Base-by-base conservation (phyloP, 1,140 invertebrate genomes). In the Drosophila insularis region DNA sequence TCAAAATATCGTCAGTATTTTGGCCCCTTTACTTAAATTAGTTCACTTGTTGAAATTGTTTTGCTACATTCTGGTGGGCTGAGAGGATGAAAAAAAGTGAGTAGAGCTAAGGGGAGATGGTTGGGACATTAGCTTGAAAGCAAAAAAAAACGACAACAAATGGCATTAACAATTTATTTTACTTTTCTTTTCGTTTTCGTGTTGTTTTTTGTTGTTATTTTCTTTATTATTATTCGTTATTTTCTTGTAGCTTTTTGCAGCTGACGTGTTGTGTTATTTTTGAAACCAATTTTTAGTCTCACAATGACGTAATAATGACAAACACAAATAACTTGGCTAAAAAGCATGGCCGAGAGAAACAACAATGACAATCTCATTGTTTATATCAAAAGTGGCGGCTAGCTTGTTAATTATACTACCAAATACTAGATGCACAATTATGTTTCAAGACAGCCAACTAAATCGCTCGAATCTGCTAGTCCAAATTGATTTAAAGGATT, bases 201-300 rank as follows among this genome's bases (percentile, higher is more conserved):
- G 32, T 35, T 46, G 19, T 8, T 21, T 50, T 10, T 50, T 50
- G 17, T 50, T 50, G 7, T 50, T 50, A 50, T 50, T 46, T 10
- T 50, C 19, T 8, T 50, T 50, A 8, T 50, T 50, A 50, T 50
- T 46, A 46, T 46, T 35, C 32, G 32, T 35, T 35, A 35, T 35
- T 35, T 37, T 37, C 35, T 37, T 37, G 10, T 37, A 37, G 35
- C 35, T 37, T 37, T 74, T 66, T 67, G 68, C 59, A 63, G 81
- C 82, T 90, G 81, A 86, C 86, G 86, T 86, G 86, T 90, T 90
- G 79, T 46, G 79, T 70, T 90, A 90, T 90, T 90, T 90, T 80
- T 86, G 86, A 75, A 76, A 21, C 17, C 43, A 50, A 50, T 50
- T 50, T 50, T 19, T 80, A 80, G 79, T 69, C 68, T 79, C 72